Evolutionary conservation across 1,140 invertebrate species (phyloP), one percentile per base, ranked within the genome.

Genomic region (Hyles euphorbiae): DNA sequence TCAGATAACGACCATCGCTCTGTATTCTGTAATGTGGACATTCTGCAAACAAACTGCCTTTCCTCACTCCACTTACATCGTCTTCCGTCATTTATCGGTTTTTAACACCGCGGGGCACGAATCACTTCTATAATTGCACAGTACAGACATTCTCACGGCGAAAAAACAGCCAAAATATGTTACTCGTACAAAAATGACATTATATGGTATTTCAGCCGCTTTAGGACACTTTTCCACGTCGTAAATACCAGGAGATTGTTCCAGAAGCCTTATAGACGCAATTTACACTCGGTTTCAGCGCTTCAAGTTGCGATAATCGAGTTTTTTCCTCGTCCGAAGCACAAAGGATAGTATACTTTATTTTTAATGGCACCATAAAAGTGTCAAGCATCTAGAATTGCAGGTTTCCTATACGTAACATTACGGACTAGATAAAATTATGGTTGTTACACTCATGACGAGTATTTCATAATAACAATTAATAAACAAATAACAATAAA

Each of bases 401-500:
- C 63, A 67, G 60, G 58, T 45, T 60, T 56, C 53, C 56, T 56
- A 60, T 68, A 66, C 61, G 56, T 58, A 73, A 76, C 65, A 64
- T 66, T 53, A 72, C 78, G 70, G 85, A 88, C 85, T 88, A 88
- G 82, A 88, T 74, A 71, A 73, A 72, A 68, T 65, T 74, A 74
- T 68, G 76, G 65, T 74, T 80, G 58, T 53, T 66, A 59, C 57
- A 78, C 70, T 69, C 66, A 76, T 70, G 56, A 63, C 69, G 59
- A 72, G 59, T 60, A 56, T 65, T 69, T 73, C 70, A 70, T 69
- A 83, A 78, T 67, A 78, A 77, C 80, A 83, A 83, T 78, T 69
- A 56, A 56, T 34, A 81, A 81, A 83, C 68, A 84, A 83, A 85
- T 74, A 85, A 83, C 72, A 82, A 76, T 85, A 78, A 77, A 80